A percentile compares a stretch with the other conserved stretches of the same genome.
Conservation (phyloP, 2,888 invertebrate genomes). For the Elegia similella region DNA sequence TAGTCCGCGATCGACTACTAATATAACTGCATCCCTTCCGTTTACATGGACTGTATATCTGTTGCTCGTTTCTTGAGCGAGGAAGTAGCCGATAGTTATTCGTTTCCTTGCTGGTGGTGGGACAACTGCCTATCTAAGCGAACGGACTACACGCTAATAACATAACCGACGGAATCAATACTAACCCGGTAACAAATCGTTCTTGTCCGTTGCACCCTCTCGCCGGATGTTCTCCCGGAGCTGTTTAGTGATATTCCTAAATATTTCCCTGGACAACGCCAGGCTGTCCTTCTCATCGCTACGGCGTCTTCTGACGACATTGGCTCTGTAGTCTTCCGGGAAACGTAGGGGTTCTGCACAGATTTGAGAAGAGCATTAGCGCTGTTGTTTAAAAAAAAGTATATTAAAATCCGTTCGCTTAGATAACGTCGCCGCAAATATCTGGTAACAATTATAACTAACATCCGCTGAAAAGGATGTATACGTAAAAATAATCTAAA, state of each 20-base stretch:
- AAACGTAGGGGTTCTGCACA: conserved; percentile 68
- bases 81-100: too few relatives aligned
- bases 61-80: too few relatives aligned
- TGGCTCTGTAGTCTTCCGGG: conserved; percentile 60
- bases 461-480: too few relatives aligned
- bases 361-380: conserved; percentile 24
- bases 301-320: conserved; percentile 61
- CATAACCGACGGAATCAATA: conserved; percentile 29
- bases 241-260: conserved; percentile 78
- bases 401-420: not conserved
- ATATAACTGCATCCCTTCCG: too few relatives aligned
- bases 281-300: conserved; percentile 72
- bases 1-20: too few relatives aligned
- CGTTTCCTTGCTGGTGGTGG: not conserved
- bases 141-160: not conserved
- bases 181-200: conserved; percentile 69
- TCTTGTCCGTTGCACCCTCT: conserved; percentile 70
- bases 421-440: too few relatives aligned
- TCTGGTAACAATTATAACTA: too few relatives aligned
- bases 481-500: too few relatives aligned
- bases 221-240: conserved; percentile 74
- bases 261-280: conserved; percentile 76
- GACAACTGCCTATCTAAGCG: not conserved
- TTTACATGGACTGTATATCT: too few relatives aligned
- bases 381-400: not conserved